phyloP scores from a whole-genome alignment of 1,140 invertebrate genomes.

The Zaprionus africanus region DNA sequence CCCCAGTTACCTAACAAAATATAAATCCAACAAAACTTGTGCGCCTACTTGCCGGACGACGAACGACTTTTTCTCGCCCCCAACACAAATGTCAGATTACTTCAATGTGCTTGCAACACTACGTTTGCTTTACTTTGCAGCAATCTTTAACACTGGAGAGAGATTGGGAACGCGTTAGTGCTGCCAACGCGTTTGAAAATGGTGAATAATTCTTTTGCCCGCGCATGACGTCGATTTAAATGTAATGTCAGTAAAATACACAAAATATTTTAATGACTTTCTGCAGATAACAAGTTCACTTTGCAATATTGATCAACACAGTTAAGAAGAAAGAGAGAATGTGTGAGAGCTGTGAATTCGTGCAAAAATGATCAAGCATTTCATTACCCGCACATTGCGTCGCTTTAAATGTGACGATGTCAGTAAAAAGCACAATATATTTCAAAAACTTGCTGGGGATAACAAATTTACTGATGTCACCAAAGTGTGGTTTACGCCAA shows the following conservation, averaged over 20 bases:
- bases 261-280: background rate
- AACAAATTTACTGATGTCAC: slow-evolving; percentile 85
- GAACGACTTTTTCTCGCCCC: slow-evolving; percentile 59
- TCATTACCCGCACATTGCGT: background rate
- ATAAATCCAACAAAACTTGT: slow-evolving; percentile 6
- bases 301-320: background rate
- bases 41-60: slow-evolving; percentile 42
- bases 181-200: slow-evolving; percentile 17
- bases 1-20: slow-evolving; percentile 38
- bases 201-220: background rate
- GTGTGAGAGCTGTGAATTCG: background rate
- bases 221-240: background rate
- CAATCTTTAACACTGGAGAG: slow-evolving; percentile 8
- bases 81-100: slow-evolving; percentile 49
- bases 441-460: background rate
- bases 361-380: slow-evolving; percentile 12
- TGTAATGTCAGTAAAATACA: background rate
- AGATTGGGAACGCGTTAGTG: background rate
- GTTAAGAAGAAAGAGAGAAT: background rate
- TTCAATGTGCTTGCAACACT: slow-evolving; percentile 26
- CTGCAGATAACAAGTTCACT: background rate
- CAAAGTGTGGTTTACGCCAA: slow-evolving; percentile 85
- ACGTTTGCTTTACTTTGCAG: background rate
- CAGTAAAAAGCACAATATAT: background rate
- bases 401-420: background rate